Evolutionary conservation across 2,113 vertebrate species (phyloP).

Genomic region (Ctenomys sociabilis): DNA sequence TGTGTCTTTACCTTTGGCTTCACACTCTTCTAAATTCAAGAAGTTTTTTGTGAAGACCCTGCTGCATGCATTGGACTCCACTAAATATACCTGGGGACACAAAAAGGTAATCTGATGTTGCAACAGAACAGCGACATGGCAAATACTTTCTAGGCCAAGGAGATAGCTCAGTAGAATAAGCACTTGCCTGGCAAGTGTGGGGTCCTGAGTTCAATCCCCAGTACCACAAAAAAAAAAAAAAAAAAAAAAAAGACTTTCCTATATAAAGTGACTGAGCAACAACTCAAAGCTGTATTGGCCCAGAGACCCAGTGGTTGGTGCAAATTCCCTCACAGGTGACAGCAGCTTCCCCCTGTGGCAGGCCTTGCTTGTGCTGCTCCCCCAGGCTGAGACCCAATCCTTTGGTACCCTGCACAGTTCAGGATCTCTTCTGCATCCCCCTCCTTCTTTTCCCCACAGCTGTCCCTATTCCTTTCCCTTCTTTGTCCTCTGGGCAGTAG

Average conservation of each 20-base stretch:
- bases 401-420: neutral
- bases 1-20: conserved; percentile 12
- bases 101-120: neutral
- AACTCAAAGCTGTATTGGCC: no score
- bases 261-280: neutral
- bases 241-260: no score
- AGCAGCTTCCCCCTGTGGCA: neutral
- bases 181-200: no score
- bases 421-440: neutral
- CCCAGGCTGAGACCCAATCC: no score
- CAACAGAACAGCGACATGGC: no score
- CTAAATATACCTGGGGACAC: neutral
- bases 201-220: no score
- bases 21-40: neutral
- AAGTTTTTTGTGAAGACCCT: neutral
- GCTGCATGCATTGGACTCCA: neutral
- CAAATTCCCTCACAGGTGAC: neutral
- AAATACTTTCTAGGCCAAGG: no score
- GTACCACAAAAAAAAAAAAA: no score
- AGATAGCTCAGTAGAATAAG: no score
- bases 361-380: rapidly evolving
- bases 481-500: neutral
- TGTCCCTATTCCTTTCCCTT: neutral
- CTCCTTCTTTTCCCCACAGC: neutral
- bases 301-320: neutral